Evolutionary conservation across 92 coral and sea anemone species (phyloP).

Genomic region (Zoanthus gigantus): DNA sequence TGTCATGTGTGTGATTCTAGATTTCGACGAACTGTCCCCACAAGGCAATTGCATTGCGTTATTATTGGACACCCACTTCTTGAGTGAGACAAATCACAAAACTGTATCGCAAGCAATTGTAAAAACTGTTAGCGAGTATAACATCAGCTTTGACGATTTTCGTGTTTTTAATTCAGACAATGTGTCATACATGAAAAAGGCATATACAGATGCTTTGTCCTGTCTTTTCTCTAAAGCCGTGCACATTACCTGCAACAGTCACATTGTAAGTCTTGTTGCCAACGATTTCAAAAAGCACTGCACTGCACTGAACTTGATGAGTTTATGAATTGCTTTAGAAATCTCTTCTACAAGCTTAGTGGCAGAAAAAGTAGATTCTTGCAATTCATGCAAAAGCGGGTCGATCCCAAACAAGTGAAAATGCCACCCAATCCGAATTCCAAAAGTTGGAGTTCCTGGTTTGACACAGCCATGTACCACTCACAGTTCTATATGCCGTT

Average conservation of each 20-base stretch:
- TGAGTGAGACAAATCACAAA: conserved; percentile 64
- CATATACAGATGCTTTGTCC: conserved; percentile 65
- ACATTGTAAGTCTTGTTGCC: conserved; percentile 74
- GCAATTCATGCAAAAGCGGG: neutral
- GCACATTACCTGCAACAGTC: conserved; percentile 75
- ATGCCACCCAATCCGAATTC: conserved; percentile 77
- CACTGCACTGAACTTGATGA: conserved; percentile 61
- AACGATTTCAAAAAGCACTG: conserved; percentile 72
- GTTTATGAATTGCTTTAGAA: conserved; percentile 69
- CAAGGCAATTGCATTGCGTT: conserved; percentile 46
- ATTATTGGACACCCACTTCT: conserved; percentile 56
- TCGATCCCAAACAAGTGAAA: neutral
- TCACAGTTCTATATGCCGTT: conserved; percentile 40
- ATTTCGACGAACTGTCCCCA: conserved; percentile 58
- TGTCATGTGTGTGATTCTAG: conserved; percentile 58
- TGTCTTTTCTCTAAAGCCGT: conserved; percentile 60
- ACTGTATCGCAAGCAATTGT: conserved; percentile 62
- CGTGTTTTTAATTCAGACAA: conserved; percentile 71
- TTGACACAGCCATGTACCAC: conserved; percentile 62
- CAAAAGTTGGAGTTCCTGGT: conserved; percentile 69
- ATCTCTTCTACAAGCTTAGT: conserved; percentile 65
- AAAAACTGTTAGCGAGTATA: conserved; percentile 58
- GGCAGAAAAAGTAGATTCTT: conserved; percentile 68
- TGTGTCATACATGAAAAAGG: conserved; percentile 76
- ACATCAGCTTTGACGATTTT: conserved; percentile 68